A percentile compares a stretch with the other conserved stretches of the same genome.
Conservation (phyloP, 2,888 invertebrate genomes). For the Dasysyrphus albostriatus region DNA sequence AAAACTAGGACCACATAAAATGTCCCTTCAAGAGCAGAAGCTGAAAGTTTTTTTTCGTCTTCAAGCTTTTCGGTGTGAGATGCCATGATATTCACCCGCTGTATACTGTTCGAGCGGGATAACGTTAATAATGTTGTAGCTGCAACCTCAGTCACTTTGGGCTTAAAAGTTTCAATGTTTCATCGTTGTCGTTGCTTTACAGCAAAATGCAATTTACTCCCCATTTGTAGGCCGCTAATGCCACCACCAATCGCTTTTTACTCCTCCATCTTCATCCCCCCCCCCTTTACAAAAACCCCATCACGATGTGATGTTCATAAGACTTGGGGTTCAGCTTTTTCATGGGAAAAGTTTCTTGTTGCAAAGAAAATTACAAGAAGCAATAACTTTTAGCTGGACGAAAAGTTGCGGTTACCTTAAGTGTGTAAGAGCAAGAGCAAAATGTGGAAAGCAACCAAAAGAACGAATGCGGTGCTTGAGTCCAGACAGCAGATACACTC, state of each 20-base stretch:
- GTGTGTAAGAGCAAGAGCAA: neutral
- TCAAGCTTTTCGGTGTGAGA: neutral
- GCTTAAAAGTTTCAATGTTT: conserved; percentile 58
- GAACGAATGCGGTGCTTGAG: conserved; percentile 45
- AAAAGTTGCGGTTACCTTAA: conserved; percentile 53
- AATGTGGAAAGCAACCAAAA: conserved; percentile 7
- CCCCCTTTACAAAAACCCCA: neutral
- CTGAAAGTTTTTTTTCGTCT: conserved; percentile 43
- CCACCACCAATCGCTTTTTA: conserved; percentile 48
- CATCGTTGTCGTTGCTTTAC: conserved; percentile 40
- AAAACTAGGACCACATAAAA: conserved; percentile 47
- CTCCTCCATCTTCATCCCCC: neutral
- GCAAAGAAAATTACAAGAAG: conserved; percentile 69
- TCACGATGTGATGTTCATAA: neutral
- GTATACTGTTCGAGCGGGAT: conserved; percentile 22
- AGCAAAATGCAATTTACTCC: conserved; percentile 71
- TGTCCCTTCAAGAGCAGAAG: conserved; percentile 60
- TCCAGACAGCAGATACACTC: conserved; percentile 31
- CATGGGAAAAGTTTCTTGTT: conserved; percentile 62
- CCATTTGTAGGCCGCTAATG: conserved; percentile 72
- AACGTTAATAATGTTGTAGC: conserved; percentile 72
- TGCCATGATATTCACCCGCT: neutral
- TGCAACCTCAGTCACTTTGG: conserved; percentile 72
- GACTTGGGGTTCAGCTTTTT: conserved; percentile 46
- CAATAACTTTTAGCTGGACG: conserved; percentile 69